Conservation (phyloP, 1,140 invertebrate species). For the Panagrolaimus sp. region DNA sequence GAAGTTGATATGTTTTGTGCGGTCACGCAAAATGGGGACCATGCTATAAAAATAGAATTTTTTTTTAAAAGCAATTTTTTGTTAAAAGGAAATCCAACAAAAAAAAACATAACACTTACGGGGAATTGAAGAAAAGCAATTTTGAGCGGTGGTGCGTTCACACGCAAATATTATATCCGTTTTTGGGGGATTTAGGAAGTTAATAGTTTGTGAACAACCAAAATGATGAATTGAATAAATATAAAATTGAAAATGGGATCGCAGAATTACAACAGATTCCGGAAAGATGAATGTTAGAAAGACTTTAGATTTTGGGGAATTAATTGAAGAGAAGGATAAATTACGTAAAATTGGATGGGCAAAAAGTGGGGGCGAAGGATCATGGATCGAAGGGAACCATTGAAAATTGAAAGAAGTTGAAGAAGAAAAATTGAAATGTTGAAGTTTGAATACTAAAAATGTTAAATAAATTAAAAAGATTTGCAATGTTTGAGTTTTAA, state of each 20-base stretch:
- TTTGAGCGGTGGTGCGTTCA: not conserved
- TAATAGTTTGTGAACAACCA: conserved; percentile 2
- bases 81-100: not conserved
- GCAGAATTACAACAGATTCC: not conserved
- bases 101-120: not conserved
- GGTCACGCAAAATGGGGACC: not conserved
- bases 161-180: conserved; percentile 1
- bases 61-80: not conserved
- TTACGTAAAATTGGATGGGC: not conserved
- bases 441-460: not conserved
- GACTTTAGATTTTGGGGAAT: not conserved
- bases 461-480: too few species aligned
- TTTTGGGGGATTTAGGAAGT: not conserved
- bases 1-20: conserved; percentile 11
- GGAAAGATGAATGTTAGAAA: not conserved
- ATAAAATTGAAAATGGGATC: not conserved
- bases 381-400: not conserved
- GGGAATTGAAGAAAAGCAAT: conserved; percentile 7
- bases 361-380: not conserved
- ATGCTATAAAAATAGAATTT: conserved; percentile 1
- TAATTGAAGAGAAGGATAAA: too few species aligned
- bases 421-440: not conserved
- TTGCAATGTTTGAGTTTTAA: too few species aligned
- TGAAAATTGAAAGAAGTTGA: not conserved
- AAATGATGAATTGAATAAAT: not conserved